Percentiles rank a stretch among this genome's conserved stretches.
Evolutionary conservation across 2,888 invertebrate species (phyloP).

Genomic region (Reticulitermes lucifugus): DNA sequence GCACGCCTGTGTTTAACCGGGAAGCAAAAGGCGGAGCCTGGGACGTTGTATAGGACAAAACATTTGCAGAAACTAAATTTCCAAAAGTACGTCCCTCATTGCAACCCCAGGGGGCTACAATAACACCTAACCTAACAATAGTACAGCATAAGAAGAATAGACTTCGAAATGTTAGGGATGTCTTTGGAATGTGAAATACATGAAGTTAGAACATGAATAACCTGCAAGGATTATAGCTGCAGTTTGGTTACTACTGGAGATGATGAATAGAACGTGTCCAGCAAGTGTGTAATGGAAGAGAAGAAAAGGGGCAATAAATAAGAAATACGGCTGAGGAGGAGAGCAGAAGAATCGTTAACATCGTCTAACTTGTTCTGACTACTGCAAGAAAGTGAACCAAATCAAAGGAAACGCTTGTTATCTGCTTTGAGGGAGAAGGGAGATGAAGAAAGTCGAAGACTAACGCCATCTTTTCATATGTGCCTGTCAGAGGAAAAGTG

Average conservation of each 20-base stretch:
- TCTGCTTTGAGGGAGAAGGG: neutral
- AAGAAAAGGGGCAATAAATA: constrained; percentile 32
- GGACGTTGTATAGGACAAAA: neutral
- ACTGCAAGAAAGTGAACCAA: constrained; percentile 1
- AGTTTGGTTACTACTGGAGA: neutral
- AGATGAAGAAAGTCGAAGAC: neutral
- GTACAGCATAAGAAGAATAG: neutral
- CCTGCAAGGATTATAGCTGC: neutral
- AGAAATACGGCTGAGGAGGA: constrained; percentile 25
- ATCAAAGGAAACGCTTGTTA: constrained; percentile 12
- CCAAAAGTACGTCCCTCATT: neutral
- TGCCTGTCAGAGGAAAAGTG: no score
- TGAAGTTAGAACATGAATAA: neutral
- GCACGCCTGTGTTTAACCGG: no score
- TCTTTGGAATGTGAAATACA: neutral
- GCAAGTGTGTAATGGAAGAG: constrained; percentile 5
- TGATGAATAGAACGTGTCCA: constrained; percentile 30
- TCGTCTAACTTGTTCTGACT: constrained; percentile 22
- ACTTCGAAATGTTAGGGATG: neutral
- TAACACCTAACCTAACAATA: neutral
- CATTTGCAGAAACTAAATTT: neutral
- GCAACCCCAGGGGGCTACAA: neutral
- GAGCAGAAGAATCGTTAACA: constrained; percentile 37
- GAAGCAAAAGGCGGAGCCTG: no score
- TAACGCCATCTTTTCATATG: constrained; percentile 12